Evolutionary conservation across 1,140 invertebrate genomes (phyloP).

Genomic region (Lasioglossum albipes): DNA sequence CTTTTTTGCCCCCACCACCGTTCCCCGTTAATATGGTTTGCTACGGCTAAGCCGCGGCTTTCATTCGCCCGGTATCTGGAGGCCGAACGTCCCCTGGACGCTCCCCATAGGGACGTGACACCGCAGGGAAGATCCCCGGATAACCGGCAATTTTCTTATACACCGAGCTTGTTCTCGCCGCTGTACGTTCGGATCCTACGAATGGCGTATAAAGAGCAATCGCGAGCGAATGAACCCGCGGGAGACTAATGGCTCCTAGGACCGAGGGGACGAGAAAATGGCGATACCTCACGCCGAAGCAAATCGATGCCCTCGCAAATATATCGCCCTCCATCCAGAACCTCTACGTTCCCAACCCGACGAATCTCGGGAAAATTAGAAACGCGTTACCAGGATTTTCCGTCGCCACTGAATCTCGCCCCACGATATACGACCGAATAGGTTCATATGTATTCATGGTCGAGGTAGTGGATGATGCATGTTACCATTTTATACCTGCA

Average conservation of each 20-base stretch:
- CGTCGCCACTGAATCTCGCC: no score
- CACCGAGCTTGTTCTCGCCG: constrained; percentile 27
- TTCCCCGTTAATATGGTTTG: constrained; percentile 21
- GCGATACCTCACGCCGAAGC: no score
- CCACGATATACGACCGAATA: no score
- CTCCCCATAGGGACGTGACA: not conserved
- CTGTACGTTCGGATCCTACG: not conserved
- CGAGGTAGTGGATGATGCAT: no score
- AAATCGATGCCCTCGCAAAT: no score
- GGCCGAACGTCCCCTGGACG: not conserved
- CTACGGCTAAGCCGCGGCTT: constrained; percentile 2
- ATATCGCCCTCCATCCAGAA: no score
- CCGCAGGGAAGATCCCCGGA: constrained; percentile 21
- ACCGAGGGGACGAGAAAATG: no score
- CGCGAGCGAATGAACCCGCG: not conserved
- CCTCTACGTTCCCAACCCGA: no score
- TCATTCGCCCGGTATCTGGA: not conserved
- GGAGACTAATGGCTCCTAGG: not conserved
- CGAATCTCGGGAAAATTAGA: no score
- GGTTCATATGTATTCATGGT: no score
- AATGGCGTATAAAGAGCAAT: constrained; percentile 1
- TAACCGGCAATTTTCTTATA: constrained; percentile 33
- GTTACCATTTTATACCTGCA: no score
- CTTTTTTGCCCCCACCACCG: not conserved
- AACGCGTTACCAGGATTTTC: no score